phyloP scores from a whole-genome alignment of 2,888 invertebrate species.

The Nezara viridula region DNA sequence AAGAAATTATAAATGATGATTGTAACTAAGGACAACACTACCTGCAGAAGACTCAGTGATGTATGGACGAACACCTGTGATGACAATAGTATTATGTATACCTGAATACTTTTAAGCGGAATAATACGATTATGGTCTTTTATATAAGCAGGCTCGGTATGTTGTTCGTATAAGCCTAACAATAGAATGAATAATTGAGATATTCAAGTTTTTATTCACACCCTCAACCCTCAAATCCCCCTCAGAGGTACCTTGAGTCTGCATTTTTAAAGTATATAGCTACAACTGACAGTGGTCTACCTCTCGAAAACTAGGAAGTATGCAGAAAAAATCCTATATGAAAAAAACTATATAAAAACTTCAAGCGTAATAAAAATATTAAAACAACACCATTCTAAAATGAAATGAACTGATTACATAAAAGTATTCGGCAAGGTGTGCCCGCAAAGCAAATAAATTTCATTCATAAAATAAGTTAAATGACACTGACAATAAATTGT shows the following conservation, averaged over 20 bases:
- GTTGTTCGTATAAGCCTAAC: background rate
- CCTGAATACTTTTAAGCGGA: conserved; percentile 33
- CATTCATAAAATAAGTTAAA: too few relatives aligned
- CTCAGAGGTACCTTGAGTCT: background rate
- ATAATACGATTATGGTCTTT: conserved; percentile 6
- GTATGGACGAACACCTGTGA: background rate
- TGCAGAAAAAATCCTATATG: background rate
- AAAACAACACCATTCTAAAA: too few relatives aligned
- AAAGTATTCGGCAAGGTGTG: too few relatives aligned
- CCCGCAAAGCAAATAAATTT: too few relatives aligned
- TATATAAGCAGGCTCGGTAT: background rate
- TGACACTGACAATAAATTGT: too few relatives aligned
- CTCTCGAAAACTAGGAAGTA: background rate
- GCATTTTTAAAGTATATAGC: background rate
- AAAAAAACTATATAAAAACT: too few relatives aligned
- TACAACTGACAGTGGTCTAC: background rate
- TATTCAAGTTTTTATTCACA: conserved; percentile 4
- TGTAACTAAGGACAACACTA: background rate
- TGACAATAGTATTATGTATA: conserved; percentile 20
- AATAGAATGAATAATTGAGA: conserved; percentile 29
- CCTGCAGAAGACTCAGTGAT: background rate
- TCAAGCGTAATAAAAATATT: too few relatives aligned
- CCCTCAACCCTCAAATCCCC: background rate
- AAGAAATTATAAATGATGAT: background rate
- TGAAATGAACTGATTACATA: too few relatives aligned